A percentile compares a stretch with the other conserved stretches of the same genome.
These are phyloP conservation scores for Lepidocyrtoides sp. DNA, from an alignment of 2,888 invertebrate species.

Conservation along the genomic window DNA sequence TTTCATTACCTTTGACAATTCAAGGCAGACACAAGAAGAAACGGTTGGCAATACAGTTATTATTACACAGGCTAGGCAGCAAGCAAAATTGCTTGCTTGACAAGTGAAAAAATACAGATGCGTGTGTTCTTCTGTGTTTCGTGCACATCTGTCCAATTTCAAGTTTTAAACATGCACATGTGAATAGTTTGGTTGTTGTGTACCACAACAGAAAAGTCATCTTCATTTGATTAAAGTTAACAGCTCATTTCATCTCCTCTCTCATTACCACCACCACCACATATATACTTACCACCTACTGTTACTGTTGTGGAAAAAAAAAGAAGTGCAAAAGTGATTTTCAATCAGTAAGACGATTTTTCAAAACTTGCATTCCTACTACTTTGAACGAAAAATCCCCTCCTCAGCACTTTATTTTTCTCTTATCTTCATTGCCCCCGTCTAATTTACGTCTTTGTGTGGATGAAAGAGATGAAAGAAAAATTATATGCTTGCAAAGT, in stretches of 20 bases:
- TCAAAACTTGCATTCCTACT: slow-evolving; percentile 46
- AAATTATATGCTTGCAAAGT: slow-evolving; percentile 36
- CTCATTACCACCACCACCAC: not conserved
- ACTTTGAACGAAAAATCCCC: not conserved
- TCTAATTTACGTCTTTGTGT: slow-evolving; percentile 34
- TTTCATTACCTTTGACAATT: slow-evolving; percentile 45
- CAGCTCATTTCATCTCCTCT: slow-evolving; percentile 57
- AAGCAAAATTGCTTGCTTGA: slow-evolving; percentile 32
- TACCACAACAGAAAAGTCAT: slow-evolving; percentile 47
- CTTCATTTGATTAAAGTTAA: slow-evolving; percentile 47
- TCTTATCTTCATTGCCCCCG: slow-evolving; percentile 41
- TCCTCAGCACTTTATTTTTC: slow-evolving; percentile 13
- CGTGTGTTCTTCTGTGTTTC: slow-evolving; percentile 4
- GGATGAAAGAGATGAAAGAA: not conserved
- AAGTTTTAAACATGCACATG: too few species aligned
- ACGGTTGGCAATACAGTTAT: too few species aligned
- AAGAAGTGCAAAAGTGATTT: slow-evolving; percentile 44
- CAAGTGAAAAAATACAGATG: slow-evolving; percentile 46
- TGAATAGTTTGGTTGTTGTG: too few species aligned
- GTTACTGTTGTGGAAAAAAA: slow-evolving; percentile 47
- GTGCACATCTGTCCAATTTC: slow-evolving; percentile 66
- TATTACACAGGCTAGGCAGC: too few species aligned
- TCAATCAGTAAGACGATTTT: slow-evolving; percentile 46
- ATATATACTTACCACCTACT: slow-evolving; percentile 53
- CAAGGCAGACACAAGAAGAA: not conserved